Evolutionary conservation across 2,888 invertebrate genomes (phyloP), one percentile per base, ranked within the genome.

Genomic region (Drosophila demipolita): DNA sequence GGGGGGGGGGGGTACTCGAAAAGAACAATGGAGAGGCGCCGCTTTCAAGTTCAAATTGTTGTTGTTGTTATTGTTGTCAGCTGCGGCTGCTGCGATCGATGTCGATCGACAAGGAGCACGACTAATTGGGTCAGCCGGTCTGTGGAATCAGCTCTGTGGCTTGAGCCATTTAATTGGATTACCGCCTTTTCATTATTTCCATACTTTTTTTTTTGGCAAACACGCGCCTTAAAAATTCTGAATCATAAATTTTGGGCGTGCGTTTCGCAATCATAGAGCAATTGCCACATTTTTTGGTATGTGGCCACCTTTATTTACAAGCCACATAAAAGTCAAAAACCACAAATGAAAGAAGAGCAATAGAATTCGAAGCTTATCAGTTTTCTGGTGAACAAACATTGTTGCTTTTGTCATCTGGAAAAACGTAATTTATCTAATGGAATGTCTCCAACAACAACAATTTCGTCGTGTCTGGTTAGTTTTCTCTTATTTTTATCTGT

Each of bases 111-210:
- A 76, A 69, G 82, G 67, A 79, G 82, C 73, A 77, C 73, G 61
- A 64, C 91, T 92, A 91, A 92, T 91, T 91, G 91, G 91, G 91
- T 91, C 92, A 91, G 88, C 79, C 68, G 71, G 87, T 79, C 57
- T 32, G 29, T 57, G 32, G 42, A 32, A 20, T 57, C 57, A 20
- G 57, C 54, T 42, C 76, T 83, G 72, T 23, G 53, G 78, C 61
- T 66, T 61, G 65, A 80, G 76, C 73, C 78, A 81, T 89, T 89
- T 92, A 91, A 91, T 92, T 92, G 91, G 91, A 89, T 91, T 90
- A 89, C 91, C 91, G 92, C 91, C 90, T 89, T 89, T 90, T 87
- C 78, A 91, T 92, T 91, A 83, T 61, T 35, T 53, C 53, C 55
- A 53, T 50, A 48, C 1, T 23, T 23, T n/a, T 61, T 50, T 64